Evolutionary conservation across 2,113 vertebrate species (phyloP).

Genomic region (Psittacula cyanocephala): DNA sequence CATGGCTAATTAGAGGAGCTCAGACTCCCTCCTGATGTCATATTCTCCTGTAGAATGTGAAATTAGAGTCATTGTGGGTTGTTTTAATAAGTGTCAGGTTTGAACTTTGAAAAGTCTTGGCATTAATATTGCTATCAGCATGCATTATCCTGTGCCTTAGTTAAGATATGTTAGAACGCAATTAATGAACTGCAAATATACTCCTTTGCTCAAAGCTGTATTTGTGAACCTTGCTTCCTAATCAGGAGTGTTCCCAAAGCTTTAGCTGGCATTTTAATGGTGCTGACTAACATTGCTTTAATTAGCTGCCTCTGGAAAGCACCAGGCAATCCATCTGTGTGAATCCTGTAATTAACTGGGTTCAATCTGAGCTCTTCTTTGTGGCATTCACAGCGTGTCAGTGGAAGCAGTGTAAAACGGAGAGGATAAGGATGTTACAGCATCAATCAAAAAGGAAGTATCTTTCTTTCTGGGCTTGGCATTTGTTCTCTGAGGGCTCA

Average conservation of each 20-base stretch:
- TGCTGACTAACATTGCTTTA: conserved; percentile 36
- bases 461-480: background rate
- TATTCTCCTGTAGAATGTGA: background rate
- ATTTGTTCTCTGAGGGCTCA: background rate
- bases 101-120: background rate
- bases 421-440: background rate
- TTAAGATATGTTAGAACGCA: background rate
- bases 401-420: background rate
- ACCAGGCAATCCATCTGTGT: conserved; percentile 44
- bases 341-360: conserved; percentile 49
- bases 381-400: background rate
- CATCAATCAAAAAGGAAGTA: background rate
- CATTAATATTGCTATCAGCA: background rate
- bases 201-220: background rate
- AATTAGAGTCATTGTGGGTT: background rate
- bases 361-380: background rate
- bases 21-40: background rate
- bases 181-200: conserved; percentile 35
- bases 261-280: conserved; percentile 42
- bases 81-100: background rate
- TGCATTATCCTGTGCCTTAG: background rate
- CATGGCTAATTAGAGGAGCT: conserved; percentile 23
- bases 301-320: conserved; percentile 35
- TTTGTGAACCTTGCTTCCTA: conserved; percentile 24
- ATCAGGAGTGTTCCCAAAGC: conserved; percentile 3